Evolutionary conservation across 2,888 invertebrate species (phyloP).

Genomic region (Anoplius nigerrimus): DNA sequence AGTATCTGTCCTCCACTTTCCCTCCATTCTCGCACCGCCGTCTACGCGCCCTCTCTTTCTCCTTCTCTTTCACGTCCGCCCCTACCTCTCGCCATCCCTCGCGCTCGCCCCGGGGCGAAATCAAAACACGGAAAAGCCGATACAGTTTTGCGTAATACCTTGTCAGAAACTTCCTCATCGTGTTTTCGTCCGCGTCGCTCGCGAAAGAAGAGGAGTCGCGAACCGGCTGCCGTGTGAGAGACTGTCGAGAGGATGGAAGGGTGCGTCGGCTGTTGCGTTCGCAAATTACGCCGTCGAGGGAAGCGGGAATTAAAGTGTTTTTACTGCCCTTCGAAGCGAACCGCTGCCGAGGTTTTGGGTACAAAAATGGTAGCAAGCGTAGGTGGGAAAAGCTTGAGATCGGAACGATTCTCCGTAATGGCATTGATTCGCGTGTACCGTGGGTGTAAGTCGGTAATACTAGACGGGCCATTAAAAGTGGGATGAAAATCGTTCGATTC

Average conservation of each 20-base stretch:
- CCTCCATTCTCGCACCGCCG: conserved; percentile 42
- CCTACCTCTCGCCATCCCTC: too few species aligned
- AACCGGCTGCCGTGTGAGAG: conserved; percentile 1
- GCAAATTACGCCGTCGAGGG: conserved; percentile 28
- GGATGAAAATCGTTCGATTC: conserved; percentile 13
- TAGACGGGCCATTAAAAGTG: neutral
- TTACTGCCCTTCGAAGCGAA: neutral
- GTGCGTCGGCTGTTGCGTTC: conserved; percentile 26
- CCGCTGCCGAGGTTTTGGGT: too few species aligned
- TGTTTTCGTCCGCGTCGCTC: conserved; percentile 32
- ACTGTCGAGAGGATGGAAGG: neutral
- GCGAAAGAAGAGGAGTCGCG: conserved; percentile 2
- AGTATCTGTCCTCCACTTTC: conserved; percentile 66
- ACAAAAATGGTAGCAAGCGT: too few species aligned
- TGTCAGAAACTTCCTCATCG: conserved; percentile 45
- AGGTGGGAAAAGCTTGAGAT: too few species aligned
- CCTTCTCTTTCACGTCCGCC: conserved; percentile 12
- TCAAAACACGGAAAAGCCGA: conserved; percentile 64
- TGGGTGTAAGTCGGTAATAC: too few species aligned
- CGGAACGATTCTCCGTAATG: too few species aligned
- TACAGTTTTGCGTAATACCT: conserved; percentile 59
- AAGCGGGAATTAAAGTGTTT: conserved; percentile 34
- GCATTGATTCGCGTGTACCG: too few species aligned
- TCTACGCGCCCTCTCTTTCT: conserved; percentile 5
- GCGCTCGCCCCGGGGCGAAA: conserved; percentile 41